A percentile compares a stretch with the other conserved stretches of the same genome.
Conservation (phyloP, 2,113 vertebrate genomes). For the Poeciliopsis turrubarensis region DNA sequence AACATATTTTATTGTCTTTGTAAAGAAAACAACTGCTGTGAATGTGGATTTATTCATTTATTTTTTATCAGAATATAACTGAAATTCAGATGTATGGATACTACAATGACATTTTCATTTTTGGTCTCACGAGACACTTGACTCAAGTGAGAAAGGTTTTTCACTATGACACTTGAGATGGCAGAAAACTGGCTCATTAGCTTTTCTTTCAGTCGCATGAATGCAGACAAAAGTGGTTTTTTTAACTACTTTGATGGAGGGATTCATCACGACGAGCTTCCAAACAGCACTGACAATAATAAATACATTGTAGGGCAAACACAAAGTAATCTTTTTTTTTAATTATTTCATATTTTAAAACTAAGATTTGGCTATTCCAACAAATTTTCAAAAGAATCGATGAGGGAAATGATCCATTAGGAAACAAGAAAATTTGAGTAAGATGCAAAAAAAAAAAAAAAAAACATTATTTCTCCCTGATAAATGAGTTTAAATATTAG, state of each 20-base stretch:
- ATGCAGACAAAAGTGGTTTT: constrained; percentile 52
- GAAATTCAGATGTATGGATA: constrained; percentile 49
- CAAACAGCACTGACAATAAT: constrained; percentile 26
- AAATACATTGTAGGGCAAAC: not conserved
- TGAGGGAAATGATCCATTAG: too few relatives aligned
- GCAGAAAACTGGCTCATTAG: constrained; percentile 56
- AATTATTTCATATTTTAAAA: too few relatives aligned
- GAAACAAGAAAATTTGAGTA: too few relatives aligned
- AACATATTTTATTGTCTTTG: constrained; percentile 40
- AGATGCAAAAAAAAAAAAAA: too few relatives aligned
- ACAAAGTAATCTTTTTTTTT: not conserved
- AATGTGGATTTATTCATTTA: constrained; percentile 25
- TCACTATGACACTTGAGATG: constrained; percentile 49
- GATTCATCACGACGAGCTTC: constrained; percentile 34
- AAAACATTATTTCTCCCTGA: too few relatives aligned
- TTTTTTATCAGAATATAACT: constrained; percentile 17
- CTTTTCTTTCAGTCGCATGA: constrained; percentile 50
- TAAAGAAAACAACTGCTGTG: constrained; percentile 37
- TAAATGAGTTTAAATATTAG: too few relatives aligned
- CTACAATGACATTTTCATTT: constrained; percentile 64
- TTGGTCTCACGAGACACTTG: constrained; percentile 54
- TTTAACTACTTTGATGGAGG: constrained; percentile 37
- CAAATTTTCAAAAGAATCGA: too few relatives aligned
- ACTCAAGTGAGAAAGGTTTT: constrained; percentile 43
- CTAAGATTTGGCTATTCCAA: not conserved